Evolutionary conservation across 2,113 vertebrate genomes (phyloP), one percentile per base, ranked within the genome.

Genomic region (Oenanthe melanoleuca): DNA sequence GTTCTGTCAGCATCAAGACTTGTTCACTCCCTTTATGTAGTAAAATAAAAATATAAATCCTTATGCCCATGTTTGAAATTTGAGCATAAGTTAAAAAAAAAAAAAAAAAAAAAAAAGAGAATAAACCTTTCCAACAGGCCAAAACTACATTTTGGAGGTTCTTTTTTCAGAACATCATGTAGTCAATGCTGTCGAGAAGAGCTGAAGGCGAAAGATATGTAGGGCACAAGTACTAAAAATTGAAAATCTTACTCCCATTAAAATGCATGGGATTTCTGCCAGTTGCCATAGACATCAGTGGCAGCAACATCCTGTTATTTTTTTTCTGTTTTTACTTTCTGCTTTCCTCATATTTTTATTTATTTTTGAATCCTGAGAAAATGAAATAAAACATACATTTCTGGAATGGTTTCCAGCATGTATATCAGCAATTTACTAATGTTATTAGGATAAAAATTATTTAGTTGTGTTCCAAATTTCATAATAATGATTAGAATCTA

Each of bases 31-130:
- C 86, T 84, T 94, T 88, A 78, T 53, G 86, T 75, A 97, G 95
- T 94, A 94, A 97, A 96, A 96, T 95, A 97, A 97, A 95, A 95
- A 97, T 93, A 96, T 92, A 94, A 94, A 95, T 97, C 86, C 92
- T 94, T 92, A 92, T 94, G 86, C 86, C 93, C 86, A 67, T 83
- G 57, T 95, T 96, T 94, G 78, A 96, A 96, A 94, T 89, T 57
- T 86, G 57, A 92, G 74, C 63, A 74, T 63, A 93, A 97, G 88
- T 80, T 94, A 91, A 86, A 38, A 33, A 26, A 66, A 66, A 87
- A 47, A 47, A 47, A 37, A 37, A 37, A 37, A 47, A 80, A 45
- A 83, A 80, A 44, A 49, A 64, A 44, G 61, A 50, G n/a, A 61
- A 57, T 75, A 89, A 96, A 70, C 45, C 94, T 95, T 88, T 96